Evolutionary conservation across 2,113 vertebrate genomes (phyloP).

Genomic region (Acrocephalus arundinaceus): DNA sequence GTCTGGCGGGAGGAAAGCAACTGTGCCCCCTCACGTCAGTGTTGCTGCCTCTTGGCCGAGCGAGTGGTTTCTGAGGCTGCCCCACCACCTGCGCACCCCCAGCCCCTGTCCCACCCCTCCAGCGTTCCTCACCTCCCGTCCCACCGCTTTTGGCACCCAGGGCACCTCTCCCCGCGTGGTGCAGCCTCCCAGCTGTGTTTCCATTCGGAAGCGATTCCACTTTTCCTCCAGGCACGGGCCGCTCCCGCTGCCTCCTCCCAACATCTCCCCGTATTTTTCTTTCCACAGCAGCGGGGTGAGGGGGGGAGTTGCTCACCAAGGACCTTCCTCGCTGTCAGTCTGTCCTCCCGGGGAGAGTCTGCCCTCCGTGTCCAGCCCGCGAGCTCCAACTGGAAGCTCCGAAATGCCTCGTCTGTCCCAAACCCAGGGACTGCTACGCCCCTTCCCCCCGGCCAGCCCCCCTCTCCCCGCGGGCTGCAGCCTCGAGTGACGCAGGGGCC

Average conservation of each 20-base stretch:
- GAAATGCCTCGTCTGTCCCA: neutral
- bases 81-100: neutral
- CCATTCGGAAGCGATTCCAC: fast-evolving
- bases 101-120: too few relatives aligned
- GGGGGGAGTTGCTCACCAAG: neutral
- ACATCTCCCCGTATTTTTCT: fast-evolving
- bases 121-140: neutral
- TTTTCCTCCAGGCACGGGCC: neutral
- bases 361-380: neutral
- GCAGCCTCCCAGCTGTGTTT: neutral
- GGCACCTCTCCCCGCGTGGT: fast-evolving
- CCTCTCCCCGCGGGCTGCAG: neutral
- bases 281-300: fast-evolving
- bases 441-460: neutral
- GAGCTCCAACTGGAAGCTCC: neutral
- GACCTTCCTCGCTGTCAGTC: neutral
- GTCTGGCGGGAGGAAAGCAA: neutral
- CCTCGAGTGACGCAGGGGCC: constrained; percentile 10
- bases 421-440: neutral
- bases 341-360: neutral
- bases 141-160: neutral
- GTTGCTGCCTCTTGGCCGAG: neutral
- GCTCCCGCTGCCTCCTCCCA: neutral
- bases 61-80: neutral
- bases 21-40: fast-evolving